These are phyloP conservation scores for Thaumetopoea pityocampa DNA, from an alignment of 1,140 invertebrate species.

Conservation along the genomic window DNA sequence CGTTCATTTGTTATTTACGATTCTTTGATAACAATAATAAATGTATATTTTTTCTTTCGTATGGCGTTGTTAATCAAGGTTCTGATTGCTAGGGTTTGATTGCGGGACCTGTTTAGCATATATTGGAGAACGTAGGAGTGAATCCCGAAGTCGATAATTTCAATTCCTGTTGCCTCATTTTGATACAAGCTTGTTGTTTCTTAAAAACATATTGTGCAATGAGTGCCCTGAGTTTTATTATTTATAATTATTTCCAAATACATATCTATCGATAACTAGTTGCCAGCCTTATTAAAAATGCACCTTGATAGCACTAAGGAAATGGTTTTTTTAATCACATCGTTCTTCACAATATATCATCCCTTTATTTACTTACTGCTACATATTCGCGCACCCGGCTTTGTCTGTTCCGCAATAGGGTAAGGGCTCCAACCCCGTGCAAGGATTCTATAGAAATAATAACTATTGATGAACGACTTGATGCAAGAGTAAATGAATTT, in stretches of 20 bases:
- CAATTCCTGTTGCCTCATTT: no score
- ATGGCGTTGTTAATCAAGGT: no score
- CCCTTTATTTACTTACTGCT: slow-evolving; percentile 68
- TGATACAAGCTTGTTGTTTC: no score
- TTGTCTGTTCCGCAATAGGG: slow-evolving; percentile 41
- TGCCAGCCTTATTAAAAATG: slow-evolving; percentile 46
- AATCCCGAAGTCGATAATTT: no score
- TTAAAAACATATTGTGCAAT: no score
- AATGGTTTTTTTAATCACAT: slow-evolving; percentile 71
- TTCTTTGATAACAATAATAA: no score
- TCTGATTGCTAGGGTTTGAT: no score
- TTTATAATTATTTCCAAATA: neutral
- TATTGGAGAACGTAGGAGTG: no score
- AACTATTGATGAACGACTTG: slow-evolving; percentile 25
- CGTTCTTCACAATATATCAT: slow-evolving; percentile 68
- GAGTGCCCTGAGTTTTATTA: neutral
- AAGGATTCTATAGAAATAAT: slow-evolving; percentile 33
- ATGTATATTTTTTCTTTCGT: no score
- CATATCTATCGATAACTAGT: slow-evolving; percentile 6
- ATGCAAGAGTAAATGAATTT: slow-evolving; percentile 25
- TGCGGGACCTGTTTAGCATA: no score
- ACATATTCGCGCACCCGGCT: slow-evolving; percentile 66
- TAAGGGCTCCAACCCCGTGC: slow-evolving; percentile 49
- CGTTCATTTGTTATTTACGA: no score
- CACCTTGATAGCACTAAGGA: slow-evolving; percentile 70